phyloP scores from a whole-genome alignment of 2,888 invertebrate genomes.

The Cataglyphis cursor region DNA sequence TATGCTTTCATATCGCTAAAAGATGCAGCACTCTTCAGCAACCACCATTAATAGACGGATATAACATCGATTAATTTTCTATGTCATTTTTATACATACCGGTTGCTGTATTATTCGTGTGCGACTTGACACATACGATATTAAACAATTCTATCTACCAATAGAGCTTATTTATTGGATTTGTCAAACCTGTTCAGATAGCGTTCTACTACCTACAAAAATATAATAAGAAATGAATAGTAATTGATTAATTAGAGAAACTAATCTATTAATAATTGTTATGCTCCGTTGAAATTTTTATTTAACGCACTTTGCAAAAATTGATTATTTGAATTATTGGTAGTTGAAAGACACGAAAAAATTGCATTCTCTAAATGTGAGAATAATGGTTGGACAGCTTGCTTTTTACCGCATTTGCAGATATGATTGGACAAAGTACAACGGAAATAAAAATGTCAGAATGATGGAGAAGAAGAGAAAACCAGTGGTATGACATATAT shows the following conservation, averaged over 20 bases:
- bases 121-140: neutral
- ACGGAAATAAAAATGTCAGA: slow-evolving; percentile 27
- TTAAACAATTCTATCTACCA: no score
- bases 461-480: slow-evolving; percentile 33
- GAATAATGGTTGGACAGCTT: neutral
- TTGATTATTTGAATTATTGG: slow-evolving; percentile 9
- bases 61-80: slow-evolving; percentile 29
- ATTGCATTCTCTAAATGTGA: neutral
- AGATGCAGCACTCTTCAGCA: slow-evolving; percentile 3
- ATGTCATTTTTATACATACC: slow-evolving; percentile 25
- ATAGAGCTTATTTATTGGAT: no score
- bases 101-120: neutral
- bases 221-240: neutral
- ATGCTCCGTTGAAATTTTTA: neutral
- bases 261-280: slow-evolving; percentile 11
- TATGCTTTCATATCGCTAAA: slow-evolving; percentile 28
- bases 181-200: neutral
- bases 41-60: slow-evolving; percentile 19
- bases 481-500: slow-evolving; percentile 1
- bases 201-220: slow-evolving; percentile 2
- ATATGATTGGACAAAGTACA: slow-evolving; percentile 14
- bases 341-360: neutral
- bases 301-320: neutral
- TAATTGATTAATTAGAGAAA: slow-evolving; percentile 6
- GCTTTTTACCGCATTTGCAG: neutral